Conservation (phyloP, 2,888 invertebrate species). For the Ligdia adustata region DNA sequence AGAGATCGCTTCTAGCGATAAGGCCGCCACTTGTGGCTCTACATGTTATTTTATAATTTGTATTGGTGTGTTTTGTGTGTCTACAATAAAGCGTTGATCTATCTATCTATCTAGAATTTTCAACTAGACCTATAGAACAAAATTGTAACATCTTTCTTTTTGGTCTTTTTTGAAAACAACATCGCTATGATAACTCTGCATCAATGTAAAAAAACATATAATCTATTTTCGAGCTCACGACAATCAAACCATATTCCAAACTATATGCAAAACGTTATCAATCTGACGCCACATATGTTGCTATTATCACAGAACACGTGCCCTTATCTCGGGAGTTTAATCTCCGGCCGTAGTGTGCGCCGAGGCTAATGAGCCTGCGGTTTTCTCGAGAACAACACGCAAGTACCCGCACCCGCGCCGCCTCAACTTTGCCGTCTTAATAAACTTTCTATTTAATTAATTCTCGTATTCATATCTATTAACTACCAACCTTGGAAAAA, state of each 20-base stretch:
- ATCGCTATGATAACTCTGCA: too few relatives aligned
- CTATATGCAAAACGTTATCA: conserved; percentile 48
- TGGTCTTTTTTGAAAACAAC: too few relatives aligned
- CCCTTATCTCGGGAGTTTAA: conserved; percentile 73
- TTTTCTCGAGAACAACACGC: conserved; percentile 72
- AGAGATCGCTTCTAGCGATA: too few relatives aligned
- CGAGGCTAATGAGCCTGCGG: conserved; percentile 80
- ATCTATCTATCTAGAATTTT: too few relatives aligned
- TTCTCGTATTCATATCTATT: conserved; percentile 38
- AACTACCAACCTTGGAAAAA: conserved; percentile 28
- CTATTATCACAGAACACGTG: conserved; percentile 67
- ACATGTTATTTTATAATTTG: too few relatives aligned
- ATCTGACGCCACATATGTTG: conserved; percentile 50
- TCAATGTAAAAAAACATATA: too few relatives aligned
- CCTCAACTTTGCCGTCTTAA: conserved; percentile 63
- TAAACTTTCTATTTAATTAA: conserved; percentile 72
- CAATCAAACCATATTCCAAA: conserved; percentile 38
- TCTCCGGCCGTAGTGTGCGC: conserved; percentile 74
- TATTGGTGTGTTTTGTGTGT: too few relatives aligned
- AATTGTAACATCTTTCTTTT: too few relatives aligned
- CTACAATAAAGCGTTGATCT: too few relatives aligned
- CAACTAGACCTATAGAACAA: too few relatives aligned
- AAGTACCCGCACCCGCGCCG: conserved; percentile 53
- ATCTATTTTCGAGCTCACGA: too few relatives aligned
- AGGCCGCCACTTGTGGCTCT: too few relatives aligned